Conservation (phyloP, 2,113 vertebrate genomes). For the Microcebus murinus region DNA sequence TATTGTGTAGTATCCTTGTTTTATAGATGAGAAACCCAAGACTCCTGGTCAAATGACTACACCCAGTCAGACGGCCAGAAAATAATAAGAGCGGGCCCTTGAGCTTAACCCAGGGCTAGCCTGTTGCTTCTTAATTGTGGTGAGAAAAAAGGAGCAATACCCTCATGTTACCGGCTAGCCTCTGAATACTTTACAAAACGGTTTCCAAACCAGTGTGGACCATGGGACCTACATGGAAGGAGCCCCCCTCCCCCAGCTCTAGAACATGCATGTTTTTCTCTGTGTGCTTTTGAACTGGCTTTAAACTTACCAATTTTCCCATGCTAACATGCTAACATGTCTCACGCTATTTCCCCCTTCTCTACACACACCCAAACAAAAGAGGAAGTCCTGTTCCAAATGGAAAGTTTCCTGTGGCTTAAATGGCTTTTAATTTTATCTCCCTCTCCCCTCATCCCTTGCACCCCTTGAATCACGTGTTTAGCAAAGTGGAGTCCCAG, state of each 20-base stretch:
- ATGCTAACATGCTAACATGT: rapidly evolving
- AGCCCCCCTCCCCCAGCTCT: background rate
- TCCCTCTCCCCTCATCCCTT: no score
- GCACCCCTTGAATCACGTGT: rapidly evolving
- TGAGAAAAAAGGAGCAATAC: background rate
- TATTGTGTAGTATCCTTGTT: background rate
- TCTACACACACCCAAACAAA: background rate
- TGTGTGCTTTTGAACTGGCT: background rate
- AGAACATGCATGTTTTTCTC: background rate
- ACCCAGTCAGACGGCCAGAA: background rate
- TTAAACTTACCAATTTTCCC: background rate
- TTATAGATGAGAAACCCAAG: background rate
- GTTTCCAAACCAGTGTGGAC: background rate
- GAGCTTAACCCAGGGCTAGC: background rate
- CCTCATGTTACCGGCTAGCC: background rate
- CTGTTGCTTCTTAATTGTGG: background rate
- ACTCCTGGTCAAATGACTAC: background rate
- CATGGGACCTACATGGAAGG: background rate
- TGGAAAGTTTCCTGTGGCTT: background rate
- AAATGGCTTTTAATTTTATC: background rate
- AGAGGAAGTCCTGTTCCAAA: background rate
- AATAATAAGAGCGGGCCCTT: background rate
- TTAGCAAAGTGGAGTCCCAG: background rate
- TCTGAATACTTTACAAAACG: background rate
- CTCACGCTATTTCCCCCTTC: no score